Base-by-base conservation (phyloP, 2,113 vertebrate genomes). In the Boleophthalmus pectinirostris region DNA sequence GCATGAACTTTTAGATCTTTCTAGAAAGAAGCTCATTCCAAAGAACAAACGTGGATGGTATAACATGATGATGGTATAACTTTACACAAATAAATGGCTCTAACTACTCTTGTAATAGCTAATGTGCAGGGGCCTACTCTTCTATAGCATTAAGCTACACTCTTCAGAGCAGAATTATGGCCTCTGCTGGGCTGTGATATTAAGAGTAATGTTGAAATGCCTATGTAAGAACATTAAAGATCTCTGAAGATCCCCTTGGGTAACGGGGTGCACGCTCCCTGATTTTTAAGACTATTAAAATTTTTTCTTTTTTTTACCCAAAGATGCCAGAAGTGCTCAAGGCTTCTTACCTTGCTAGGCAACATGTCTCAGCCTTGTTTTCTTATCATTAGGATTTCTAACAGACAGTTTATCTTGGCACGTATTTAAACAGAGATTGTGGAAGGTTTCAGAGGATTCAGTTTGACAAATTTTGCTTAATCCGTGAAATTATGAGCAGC, bases 161-260 rank as follows among this genome's bases (percentile, higher is more conserved):
- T 65, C 77, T 78, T 70, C 38, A 14, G 66, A 54, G 66, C 35
- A 24, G 71, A 80, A 73, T 60, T 20, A 56, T 16, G 75, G n/a
- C 20, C 72, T 75, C 74, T 87, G 79, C n/a, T 63, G 78, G 84
- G 79, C 86, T 68, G 57, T 58, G 74, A 69, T 67, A 72, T 73
- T 6, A 4, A 68, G 65, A 80, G 68, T 63, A 73, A 83, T 67
- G 82, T 78, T 77, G 63, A 78, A 82, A 78, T 53, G 70, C 46
- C 64, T 85, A 46, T 60, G 43, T 85, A 82, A 82, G 77, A 83
- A 79, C 77, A 68, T 79, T 82, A 78, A 85, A 82, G 82, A 74
- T 79, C 71, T 71, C 64, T 49, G 25, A 75, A 82, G 68, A 78
- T 54, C 72, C 76, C 74, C 68, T 60, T 66, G 74, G 78, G 80